These are phyloP conservation scores for Gastrophryne carolinensis DNA, from an alignment of 2,797 vertebrate genomes.

Conservation along the genomic window DNA sequence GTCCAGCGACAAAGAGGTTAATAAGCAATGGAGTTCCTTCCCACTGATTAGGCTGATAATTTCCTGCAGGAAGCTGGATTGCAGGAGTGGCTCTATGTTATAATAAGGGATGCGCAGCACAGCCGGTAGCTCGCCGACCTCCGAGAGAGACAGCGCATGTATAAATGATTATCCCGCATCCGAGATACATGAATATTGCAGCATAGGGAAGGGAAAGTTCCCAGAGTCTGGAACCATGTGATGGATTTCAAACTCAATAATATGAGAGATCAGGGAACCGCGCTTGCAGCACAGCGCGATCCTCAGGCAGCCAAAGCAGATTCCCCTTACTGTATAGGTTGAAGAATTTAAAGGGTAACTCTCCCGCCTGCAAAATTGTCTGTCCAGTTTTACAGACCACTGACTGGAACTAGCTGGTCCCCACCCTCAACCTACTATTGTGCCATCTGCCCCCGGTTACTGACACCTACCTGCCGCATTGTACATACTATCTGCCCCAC, in stretches of 20 bases:
- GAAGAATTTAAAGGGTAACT: too few relatives aligned
- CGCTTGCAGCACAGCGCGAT: too few relatives aligned
- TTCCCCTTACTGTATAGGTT: too few relatives aligned
- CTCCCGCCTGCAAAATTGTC: too few relatives aligned
- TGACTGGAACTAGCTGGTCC: too few relatives aligned
- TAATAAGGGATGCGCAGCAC: background rate
- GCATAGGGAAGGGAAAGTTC: background rate
- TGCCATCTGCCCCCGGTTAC: too few relatives aligned
- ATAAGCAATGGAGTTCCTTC: background rate
- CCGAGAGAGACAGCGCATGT: background rate
- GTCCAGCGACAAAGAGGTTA: background rate
- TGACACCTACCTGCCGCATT: too few relatives aligned
- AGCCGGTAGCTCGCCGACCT: slow-evolving; percentile 4
- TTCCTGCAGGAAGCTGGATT: background rate
- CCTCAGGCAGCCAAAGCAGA: too few relatives aligned
- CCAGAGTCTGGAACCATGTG: background rate
- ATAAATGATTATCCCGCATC: background rate
- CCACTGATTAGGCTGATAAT: slow-evolving; percentile 2
- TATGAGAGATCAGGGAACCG: too few relatives aligned
- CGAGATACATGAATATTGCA: background rate
- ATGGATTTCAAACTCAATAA: background rate
- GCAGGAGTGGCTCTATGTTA: background rate
- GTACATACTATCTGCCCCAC: too few relatives aligned
- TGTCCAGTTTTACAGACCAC: too few relatives aligned
- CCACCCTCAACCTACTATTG: too few relatives aligned